These are phyloP conservation scores for Turnix velox DNA, from an alignment of 2,113 vertebrate species.

Conservation along the genomic window DNA sequence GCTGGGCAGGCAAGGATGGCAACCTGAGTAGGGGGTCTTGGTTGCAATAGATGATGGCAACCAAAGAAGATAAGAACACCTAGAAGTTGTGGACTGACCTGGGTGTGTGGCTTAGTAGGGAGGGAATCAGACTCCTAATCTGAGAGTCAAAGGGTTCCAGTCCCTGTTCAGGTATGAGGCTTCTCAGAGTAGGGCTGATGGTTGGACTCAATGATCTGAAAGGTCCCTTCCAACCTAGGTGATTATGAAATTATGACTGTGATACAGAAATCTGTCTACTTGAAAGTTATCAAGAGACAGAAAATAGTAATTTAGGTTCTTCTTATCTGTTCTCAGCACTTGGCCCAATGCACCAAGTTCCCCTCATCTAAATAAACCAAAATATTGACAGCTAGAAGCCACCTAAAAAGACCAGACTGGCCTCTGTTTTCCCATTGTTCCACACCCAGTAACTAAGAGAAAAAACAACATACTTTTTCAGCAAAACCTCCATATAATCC, in stretches of 20 bases:
- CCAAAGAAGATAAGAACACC: background rate
- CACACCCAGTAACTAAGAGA: background rate
- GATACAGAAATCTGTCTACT: background rate
- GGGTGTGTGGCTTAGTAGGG: too few species aligned
- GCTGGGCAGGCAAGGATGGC: background rate
- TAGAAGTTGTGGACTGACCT: background rate
- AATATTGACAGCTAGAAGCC: background rate
- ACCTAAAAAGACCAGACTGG: background rate
- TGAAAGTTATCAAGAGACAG: background rate
- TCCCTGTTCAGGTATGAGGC: too few species aligned
- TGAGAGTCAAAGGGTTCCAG: too few species aligned
- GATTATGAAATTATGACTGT: too few species aligned
- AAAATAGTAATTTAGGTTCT: background rate
- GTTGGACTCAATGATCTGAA: too few species aligned
- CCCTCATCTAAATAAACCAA: background rate
- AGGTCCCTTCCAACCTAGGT: too few species aligned
- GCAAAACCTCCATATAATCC: background rate
- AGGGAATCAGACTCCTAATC: too few species aligned
- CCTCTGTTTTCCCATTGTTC: background rate
- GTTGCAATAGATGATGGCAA: background rate
- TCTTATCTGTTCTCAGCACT: background rate
- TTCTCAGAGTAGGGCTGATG: too few species aligned
- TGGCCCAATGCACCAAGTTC: background rate
- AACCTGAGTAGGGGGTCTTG: background rate
- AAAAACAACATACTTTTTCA: conserved; percentile 9